Evolutionary conservation across 1,140 invertebrate genomes (phyloP).

Genomic region (Macrotrachela quadricornifera): DNA sequence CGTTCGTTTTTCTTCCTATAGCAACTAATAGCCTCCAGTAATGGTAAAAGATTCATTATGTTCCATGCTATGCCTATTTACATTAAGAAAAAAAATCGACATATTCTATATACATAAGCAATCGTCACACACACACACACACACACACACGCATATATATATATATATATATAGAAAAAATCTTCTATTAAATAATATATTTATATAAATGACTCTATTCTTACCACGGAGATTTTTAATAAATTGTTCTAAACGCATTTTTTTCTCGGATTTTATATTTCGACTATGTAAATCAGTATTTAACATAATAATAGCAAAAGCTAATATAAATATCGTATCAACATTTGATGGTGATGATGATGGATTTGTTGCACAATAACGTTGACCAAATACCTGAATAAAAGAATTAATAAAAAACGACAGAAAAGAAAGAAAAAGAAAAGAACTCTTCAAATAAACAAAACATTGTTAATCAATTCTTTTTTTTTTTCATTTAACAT

Average conservation of each 20-base stretch:
- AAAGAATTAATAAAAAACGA: conserved; percentile 6
- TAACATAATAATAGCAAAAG: conserved; percentile 96
- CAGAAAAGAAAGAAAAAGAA: not conserved
- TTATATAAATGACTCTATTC: no score
- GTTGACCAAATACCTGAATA: conserved; percentile 53
- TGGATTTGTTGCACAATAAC: conserved; percentile 80
- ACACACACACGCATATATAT: no score
- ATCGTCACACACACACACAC: no score
- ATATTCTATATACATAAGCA: no score
- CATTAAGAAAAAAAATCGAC: no score
- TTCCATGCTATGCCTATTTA: no score
- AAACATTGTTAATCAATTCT: no score
- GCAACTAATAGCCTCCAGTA: no score
- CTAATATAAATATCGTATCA: conserved; percentile 38
- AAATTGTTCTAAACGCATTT: conserved; percentile 92
- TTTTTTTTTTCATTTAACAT: not conserved
- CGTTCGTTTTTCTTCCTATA: no score
- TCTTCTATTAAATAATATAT: no score
- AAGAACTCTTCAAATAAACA: not conserved
- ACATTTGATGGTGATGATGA: conserved; percentile 36
- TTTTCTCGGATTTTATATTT: conserved; percentile 71
- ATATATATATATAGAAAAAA: no score
- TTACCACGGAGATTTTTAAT: conserved; percentile 45
- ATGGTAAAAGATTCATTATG: no score
- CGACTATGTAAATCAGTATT: conserved; percentile 94